Evolutionary conservation across 2,113 vertebrate genomes (phyloP), one percentile per base, ranked within the genome.

Genomic region (Chroicocephalus ridibundus): DNA sequence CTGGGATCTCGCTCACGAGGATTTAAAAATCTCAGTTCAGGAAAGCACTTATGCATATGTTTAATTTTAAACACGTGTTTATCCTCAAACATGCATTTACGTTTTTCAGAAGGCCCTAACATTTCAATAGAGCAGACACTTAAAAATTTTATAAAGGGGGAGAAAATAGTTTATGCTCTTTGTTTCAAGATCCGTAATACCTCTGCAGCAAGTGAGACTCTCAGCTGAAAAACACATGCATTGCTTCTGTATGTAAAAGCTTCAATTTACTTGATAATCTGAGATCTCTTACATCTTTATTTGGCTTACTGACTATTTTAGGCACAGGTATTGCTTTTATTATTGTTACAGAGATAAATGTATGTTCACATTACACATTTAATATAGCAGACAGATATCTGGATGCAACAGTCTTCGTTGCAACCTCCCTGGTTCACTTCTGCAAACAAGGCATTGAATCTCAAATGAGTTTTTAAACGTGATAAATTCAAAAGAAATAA

Each of bases 401-500:
- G 31, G 70, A 89, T 29, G 6, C 34, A 88, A 46, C 7, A 81
- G 34, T 34, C 61, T 66, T 27, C 8, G 25, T 88, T 81, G 65
- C 11, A 31, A 58, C 27, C 24, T 97, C 84, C 12, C 18, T 77
- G 51, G 46, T 65, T 95, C 86, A 93, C 64, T 95, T 93, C 90
- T 92, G 51, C 80, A 94, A 94, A 82, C 27, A 88, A 75, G 70
- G 31, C 31, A 70, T 15, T 94, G 44, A 84, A 80, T 87, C 24
- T 92, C 64, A 97, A 79, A 87, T 74, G 24, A 69, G 52, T 52
- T 97, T 97, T 96, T 81, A 82, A 91, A 92, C 91, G 52, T 68
- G 15, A 54, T 64, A 36, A 91, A 96, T 82, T 93, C 78, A 88
- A 93, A 95, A 90, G 80, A 94, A 95, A 27, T 90, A 90, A 40